phyloP scores from a whole-genome alignment of 1,140 invertebrate species.

The Helicoverpa zea region DNA sequence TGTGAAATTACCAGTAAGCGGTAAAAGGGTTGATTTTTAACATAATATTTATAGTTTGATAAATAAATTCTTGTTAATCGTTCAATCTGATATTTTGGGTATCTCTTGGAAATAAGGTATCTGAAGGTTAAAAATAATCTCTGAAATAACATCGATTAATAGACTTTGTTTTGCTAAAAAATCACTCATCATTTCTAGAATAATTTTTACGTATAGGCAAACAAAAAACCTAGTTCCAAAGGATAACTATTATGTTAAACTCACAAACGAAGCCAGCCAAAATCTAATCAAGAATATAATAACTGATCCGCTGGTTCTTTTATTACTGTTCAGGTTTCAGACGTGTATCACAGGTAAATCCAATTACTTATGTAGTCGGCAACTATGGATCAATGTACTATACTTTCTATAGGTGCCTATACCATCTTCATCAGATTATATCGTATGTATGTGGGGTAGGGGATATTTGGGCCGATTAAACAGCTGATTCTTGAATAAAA shows the following conservation, averaged over 20 bases:
- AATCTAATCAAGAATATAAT: conserved; percentile 16
- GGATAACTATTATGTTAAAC: conserved; percentile 13
- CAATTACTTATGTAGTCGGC: conserved; percentile 20
- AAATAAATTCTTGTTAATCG: background rate
- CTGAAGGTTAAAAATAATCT: too few relatives aligned
- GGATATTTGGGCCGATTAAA: too few relatives aligned
- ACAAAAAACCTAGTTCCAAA: too few relatives aligned
- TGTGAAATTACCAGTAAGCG: background rate
- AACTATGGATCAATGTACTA: background rate
- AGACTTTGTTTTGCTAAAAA: too few relatives aligned
- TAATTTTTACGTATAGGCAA: too few relatives aligned
- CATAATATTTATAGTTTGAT: background rate
- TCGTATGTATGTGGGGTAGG: too few relatives aligned
- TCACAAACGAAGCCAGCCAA: conserved; percentile 5
- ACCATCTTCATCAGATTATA: too few relatives aligned
- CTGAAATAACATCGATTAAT: too few relatives aligned
- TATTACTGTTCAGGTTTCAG: conserved; percentile 3
- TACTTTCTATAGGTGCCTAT: background rate
- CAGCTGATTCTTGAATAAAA: too few relatives aligned
- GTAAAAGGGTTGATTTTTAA: conserved; percentile 19
- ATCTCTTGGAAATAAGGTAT: too few relatives aligned
- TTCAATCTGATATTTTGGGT: background rate
- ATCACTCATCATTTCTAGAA: too few relatives aligned
- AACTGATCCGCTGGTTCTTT: conserved; percentile 24
- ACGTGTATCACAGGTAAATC: conserved; percentile 19